Evolutionary conservation across 2,888 invertebrate genomes (phyloP).

Genomic region (Hypercompe scribonia): DNA sequence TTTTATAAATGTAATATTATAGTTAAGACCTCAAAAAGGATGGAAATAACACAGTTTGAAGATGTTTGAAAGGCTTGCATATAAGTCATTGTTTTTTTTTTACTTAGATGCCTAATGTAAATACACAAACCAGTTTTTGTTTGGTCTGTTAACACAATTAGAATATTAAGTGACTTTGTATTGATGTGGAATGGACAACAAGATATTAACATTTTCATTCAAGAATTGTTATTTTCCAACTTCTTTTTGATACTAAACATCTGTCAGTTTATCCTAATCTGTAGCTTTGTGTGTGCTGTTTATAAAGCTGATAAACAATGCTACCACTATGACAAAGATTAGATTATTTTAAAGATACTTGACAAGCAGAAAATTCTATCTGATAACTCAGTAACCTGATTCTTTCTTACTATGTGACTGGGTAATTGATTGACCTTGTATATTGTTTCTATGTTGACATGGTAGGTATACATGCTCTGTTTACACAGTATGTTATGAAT

Average conservation of each 20-base stretch:
- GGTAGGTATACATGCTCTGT: neutral
- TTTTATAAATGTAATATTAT: slow-evolving; percentile 40
- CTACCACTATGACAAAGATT: neutral
- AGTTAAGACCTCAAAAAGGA: slow-evolving; percentile 33
- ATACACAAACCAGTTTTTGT: slow-evolving; percentile 43
- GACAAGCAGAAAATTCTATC: neutral
- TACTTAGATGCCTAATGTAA: slow-evolving; percentile 41
- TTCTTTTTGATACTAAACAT: neutral
- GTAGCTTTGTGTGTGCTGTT: neutral
- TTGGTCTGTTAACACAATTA: slow-evolving; percentile 28
- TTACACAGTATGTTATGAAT: neutral
- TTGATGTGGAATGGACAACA: neutral
- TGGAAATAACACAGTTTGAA: slow-evolving; percentile 24
- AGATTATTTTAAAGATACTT: neutral
- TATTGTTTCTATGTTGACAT: neutral
- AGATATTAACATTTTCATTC: neutral
- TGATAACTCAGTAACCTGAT: neutral
- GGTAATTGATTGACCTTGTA: neutral
- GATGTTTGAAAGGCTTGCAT: slow-evolving; percentile 24
- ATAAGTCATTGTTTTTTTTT: slow-evolving; percentile 25
- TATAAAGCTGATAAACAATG: neutral
- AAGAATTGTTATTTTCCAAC: neutral
- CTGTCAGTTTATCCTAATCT: neutral
- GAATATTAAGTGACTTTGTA: slow-evolving; percentile 27
- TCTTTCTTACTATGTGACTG: too few species aligned